phyloP scores from a whole-genome alignment of 2,113 vertebrate species.

The Seriola dumerili region DNA sequence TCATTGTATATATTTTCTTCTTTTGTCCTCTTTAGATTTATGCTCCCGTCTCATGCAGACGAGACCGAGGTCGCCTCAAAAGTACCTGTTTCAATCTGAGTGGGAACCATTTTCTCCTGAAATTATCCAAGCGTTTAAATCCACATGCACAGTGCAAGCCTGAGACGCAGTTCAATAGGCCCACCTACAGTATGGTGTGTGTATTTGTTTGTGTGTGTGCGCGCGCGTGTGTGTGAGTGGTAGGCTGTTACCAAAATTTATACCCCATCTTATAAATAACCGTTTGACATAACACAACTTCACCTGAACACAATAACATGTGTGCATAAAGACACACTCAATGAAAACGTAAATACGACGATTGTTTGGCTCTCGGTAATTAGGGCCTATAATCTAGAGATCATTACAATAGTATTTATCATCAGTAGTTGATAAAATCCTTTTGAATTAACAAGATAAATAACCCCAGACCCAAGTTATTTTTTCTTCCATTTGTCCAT shows the following conservation, averaged over 20 bases:
- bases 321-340: constrained; percentile 73
- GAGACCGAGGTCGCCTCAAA: constrained; percentile 70
- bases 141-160: constrained; percentile 81
- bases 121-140: constrained; percentile 76
- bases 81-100: constrained; percentile 54
- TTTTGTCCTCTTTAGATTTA: constrained; percentile 66
- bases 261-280: constrained; percentile 74
- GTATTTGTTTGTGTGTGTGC: constrained; percentile 65
- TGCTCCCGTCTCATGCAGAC: constrained; percentile 89
- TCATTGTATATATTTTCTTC: constrained; percentile 80
- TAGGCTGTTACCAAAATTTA: constrained; percentile 55
- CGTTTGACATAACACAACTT: constrained; percentile 82
- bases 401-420: constrained; percentile 77
- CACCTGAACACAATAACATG: constrained; percentile 82
- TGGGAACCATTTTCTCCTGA: constrained; percentile 56
- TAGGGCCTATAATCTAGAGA: constrained; percentile 74
- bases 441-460: constrained; percentile 75
- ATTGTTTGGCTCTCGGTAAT: constrained; percentile 80
- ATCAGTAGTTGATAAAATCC: constrained; percentile 73
- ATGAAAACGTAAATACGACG: constrained; percentile 78
- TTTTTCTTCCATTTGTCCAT: constrained; percentile 54
- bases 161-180: constrained; percentile 49
- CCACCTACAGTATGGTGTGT: constrained; percentile 60
- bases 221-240: constrained; percentile 65
- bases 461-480: constrained; percentile 48